Conservation (phyloP, 2,113 vertebrate species). For the Platycercus adscitus region DNA sequence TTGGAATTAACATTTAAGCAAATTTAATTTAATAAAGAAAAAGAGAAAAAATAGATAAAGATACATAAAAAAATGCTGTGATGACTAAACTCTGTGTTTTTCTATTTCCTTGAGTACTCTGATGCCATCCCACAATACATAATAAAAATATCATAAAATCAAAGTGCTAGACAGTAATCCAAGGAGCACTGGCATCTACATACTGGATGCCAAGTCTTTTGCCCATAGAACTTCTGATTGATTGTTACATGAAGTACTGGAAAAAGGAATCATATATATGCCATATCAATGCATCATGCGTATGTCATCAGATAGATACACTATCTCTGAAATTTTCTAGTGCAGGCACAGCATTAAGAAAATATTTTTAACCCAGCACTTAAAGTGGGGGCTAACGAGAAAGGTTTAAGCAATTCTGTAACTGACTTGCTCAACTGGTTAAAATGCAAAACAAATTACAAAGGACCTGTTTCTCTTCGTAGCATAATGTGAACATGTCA, state of each 20-base stretch:
- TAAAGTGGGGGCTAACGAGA: background rate
- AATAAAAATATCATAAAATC: background rate
- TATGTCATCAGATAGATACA: no score
- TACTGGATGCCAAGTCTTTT: background rate
- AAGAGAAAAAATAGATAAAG: background rate
- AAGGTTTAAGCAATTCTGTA: background rate
- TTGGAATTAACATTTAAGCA: background rate
- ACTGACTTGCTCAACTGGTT: background rate
- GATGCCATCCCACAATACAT: background rate
- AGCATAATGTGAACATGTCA: background rate
- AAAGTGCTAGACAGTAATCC: background rate
- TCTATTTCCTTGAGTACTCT: background rate
- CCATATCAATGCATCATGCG: background rate
- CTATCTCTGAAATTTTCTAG: background rate
- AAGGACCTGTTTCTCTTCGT: background rate
- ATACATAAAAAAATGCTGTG: background rate
- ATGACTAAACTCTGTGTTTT: background rate
- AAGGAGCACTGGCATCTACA: background rate
- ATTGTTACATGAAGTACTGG: background rate
- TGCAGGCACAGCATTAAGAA: background rate
- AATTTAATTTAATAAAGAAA: background rate
- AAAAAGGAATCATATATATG: background rate
- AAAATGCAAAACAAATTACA: background rate
- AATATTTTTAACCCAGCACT: background rate
- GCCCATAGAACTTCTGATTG: background rate